phyloP scores from a whole-genome alignment of 2,113 vertebrate genomes.

The Suricata suricatta region DNA sequence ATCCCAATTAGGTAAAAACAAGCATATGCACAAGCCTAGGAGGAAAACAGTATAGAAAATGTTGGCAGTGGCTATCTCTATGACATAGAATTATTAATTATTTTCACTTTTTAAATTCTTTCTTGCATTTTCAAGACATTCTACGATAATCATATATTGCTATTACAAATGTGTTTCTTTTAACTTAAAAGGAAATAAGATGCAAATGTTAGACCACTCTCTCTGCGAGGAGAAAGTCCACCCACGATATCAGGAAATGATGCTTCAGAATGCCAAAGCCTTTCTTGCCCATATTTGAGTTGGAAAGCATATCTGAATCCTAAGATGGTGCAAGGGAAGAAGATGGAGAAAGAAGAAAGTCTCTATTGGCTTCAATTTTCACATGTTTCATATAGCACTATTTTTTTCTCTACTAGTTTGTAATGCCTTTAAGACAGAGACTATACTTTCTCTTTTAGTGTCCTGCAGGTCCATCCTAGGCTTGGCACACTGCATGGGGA shows the following conservation, averaged over 20 bases:
- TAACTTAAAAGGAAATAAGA: conserved; percentile 18
- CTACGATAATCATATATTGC: background rate
- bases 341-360: background rate
- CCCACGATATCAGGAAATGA: conserved; percentile 20
- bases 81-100: background rate
- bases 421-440: background rate
- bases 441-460: background rate
- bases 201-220: conserved; percentile 19
- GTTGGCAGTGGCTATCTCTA: background rate
- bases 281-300: background rate
- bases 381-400: background rate
- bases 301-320: background rate
- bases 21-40: background rate
- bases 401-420: background rate
- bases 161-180: conserved; percentile 14
- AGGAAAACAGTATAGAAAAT: background rate
- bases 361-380: background rate
- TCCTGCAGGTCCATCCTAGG: background rate
- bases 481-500: background rate
- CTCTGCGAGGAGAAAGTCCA: conserved; percentile 22
- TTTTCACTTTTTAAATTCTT: conserved; percentile 29
- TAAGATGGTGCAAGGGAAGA: background rate
- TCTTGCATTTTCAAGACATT: conserved; percentile 3
- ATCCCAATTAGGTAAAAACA: background rate
- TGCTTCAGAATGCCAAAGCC: background rate